Percentiles rank a stretch among this genome's conserved stretches.
Conservation (phyloP, 2,113 vertebrate species). For the Canis aureus region DNA sequence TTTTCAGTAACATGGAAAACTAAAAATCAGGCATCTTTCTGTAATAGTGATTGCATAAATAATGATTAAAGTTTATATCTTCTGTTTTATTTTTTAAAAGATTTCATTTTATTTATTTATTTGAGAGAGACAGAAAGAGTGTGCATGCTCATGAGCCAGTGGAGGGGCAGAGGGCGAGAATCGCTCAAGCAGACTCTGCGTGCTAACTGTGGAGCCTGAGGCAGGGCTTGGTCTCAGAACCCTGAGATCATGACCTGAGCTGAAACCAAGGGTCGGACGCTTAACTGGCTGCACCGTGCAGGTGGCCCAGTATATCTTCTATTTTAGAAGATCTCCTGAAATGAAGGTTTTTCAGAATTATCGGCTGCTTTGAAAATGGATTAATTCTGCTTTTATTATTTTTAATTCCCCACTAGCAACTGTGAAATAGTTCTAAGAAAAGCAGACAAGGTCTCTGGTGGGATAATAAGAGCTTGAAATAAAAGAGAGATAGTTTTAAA, state of each 20-base stretch:
- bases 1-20: neutral
- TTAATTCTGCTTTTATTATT: neutral
- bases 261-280: neutral
- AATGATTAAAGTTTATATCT: slow-evolving; percentile 4
- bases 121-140: neutral
- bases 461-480: neutral
- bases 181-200: neutral
- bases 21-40: slow-evolving; percentile 14
- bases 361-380: slow-evolving; percentile 1
- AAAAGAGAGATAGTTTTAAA: neutral
- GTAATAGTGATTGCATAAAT: neutral
- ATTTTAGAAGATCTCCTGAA: neutral
- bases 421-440: neutral
- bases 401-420: neutral
- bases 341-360: slow-evolving; percentile 34
- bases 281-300: neutral
- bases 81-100: neutral
- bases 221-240: neutral
- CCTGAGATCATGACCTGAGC: neutral
- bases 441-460: neutral
- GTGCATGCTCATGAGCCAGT: neutral
- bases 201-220: neutral
- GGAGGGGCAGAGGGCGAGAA: neutral
- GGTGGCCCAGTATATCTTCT: neutral
- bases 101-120: neutral